Evolutionary conservation across 2,113 vertebrate species (phyloP).

Genomic region (Sardina pilchardus): DNA sequence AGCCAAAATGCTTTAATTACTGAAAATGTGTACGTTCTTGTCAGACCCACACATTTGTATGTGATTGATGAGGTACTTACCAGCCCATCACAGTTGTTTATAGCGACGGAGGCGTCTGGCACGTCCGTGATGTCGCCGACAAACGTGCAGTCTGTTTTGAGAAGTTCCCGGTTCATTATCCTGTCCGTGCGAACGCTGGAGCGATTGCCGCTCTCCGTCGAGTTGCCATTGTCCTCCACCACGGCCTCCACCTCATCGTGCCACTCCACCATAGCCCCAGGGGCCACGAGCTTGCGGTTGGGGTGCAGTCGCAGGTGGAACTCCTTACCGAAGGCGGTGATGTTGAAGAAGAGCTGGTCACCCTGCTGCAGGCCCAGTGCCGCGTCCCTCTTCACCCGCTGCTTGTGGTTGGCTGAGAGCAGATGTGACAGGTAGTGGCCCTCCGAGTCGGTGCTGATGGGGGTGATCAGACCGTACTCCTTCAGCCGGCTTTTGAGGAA

Average conservation of each 20-base stretch:
- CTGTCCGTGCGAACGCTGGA: constrained; percentile 46
- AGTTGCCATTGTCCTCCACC: constrained; percentile 40
- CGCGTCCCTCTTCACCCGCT: constrained; percentile 78
- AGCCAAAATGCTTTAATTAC: neutral
- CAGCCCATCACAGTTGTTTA: constrained; percentile 98
- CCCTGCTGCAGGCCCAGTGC: constrained; percentile 48
- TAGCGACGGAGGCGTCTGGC: constrained; percentile 88
- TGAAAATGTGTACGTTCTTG: neutral
- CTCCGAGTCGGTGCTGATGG: constrained; percentile 83
- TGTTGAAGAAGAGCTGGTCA: constrained; percentile 84
- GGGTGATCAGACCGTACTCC: constrained; percentile 87
- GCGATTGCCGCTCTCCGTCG: constrained; percentile 22
- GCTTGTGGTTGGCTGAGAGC: constrained; percentile 83
- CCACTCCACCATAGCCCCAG: constrained; percentile 89
- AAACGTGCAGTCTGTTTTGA: constrained; percentile 88
- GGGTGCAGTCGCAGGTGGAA: constrained; percentile 88
- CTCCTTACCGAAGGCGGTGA: constrained; percentile 88
- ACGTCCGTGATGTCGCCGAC: constrained; percentile 90
- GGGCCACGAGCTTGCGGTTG: constrained; percentile 83
- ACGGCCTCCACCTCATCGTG: constrained; percentile 64
- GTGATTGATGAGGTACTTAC: constrained; percentile 74
- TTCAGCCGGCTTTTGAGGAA: constrained; percentile 65
- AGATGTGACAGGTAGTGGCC: constrained; percentile 87
- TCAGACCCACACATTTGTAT: neutral
- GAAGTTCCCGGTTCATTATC: constrained; percentile 78